phyloP scores from a whole-genome alignment of 2,888 invertebrate species.

The Dynastes grantii region DNA sequence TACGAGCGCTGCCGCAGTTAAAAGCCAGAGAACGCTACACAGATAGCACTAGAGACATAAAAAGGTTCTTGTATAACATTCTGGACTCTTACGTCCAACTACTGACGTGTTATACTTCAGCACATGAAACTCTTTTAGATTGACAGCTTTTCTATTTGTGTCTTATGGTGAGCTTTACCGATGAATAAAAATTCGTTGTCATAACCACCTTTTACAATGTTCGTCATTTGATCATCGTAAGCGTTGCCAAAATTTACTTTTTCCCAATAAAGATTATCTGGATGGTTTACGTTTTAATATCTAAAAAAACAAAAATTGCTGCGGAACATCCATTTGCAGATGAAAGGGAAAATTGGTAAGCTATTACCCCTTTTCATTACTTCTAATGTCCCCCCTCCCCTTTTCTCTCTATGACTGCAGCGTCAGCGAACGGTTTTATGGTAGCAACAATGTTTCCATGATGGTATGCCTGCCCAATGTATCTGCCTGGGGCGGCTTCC shows the following conservation, averaged over 20 bases:
- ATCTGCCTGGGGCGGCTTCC: conserved; percentile 5
- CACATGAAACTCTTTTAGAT: neutral
- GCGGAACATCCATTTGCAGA: neutral
- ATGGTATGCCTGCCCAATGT: conserved; percentile 4
- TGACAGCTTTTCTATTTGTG: neutral
- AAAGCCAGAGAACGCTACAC: too few relatives aligned
- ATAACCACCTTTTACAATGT: conserved; percentile 22
- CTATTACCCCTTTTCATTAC: conserved; percentile 6
- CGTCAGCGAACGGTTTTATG: neutral
- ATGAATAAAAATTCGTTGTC: conserved; percentile 3
- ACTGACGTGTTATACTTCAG: conserved; percentile 8
- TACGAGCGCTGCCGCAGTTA: too few relatives aligned
- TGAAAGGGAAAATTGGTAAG: too few relatives aligned
- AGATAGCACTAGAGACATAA: too few relatives aligned
- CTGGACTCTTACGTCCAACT: neutral
- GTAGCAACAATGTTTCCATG: neutral
- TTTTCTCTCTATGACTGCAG: neutral
- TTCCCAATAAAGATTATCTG: conserved; percentile 14
- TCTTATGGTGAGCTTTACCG: neutral
- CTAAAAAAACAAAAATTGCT: neutral
- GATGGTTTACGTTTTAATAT: neutral
- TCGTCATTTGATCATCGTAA: neutral
- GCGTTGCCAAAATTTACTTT: conserved; percentile 1
- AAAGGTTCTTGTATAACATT: too few relatives aligned
- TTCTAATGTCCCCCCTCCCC: neutral